Conservation (phyloP, 2,113 vertebrate genomes). For the Chrysemys picta region DNA sequence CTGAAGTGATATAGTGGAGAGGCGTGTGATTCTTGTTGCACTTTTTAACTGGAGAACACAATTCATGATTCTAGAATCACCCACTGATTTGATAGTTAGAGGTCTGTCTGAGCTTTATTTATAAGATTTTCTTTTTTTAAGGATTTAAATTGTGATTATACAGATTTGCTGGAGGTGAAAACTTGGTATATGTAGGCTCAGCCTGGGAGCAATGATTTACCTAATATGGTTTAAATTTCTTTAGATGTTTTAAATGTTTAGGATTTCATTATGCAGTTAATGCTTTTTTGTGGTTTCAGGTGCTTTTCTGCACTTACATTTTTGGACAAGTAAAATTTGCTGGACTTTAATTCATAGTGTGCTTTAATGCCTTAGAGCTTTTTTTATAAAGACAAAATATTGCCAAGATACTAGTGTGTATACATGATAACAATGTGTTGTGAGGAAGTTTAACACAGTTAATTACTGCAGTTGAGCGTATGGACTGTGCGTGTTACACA, state of each 20-base stretch:
- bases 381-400: conserved; percentile 67
- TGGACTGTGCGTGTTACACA: conserved; percentile 57
- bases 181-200: conserved; percentile 14
- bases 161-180: conserved; percentile 33
- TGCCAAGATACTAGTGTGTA: conserved; percentile 72
- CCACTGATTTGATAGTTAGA: neutral
- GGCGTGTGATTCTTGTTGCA: conserved; percentile 25
- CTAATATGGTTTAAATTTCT: neutral
- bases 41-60: conserved; percentile 30
- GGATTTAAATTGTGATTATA: neutral
- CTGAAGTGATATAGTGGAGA: neutral
- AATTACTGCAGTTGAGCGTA: conserved; percentile 59
- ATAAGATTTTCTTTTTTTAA: neutral
- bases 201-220: conserved; percentile 35
- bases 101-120: conserved; percentile 23
- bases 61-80: neutral
- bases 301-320: neutral
- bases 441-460: conserved; percentile 51
- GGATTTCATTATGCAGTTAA: neutral
- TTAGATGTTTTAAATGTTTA: neutral
- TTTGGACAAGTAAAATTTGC: neutral
- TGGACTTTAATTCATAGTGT: neutral
- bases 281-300: neutral
- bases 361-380: conserved; percentile 55
- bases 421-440: conserved; percentile 74